phyloP scores from a whole-genome alignment of 2,888 invertebrate genomes.

The Eupeodes latifasciatus region DNA sequence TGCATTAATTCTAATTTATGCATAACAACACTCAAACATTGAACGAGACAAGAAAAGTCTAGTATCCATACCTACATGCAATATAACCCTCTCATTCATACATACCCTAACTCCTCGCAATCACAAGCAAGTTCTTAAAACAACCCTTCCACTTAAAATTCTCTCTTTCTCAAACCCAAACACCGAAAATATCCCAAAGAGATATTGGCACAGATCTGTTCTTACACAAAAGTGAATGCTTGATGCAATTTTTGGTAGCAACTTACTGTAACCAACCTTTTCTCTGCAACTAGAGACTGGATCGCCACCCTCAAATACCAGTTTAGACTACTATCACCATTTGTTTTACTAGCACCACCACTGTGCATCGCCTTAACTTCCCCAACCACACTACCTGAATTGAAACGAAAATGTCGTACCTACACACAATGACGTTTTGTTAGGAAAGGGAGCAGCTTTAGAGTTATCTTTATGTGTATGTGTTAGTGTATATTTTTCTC shows the following conservation, averaged over 20 bases:
- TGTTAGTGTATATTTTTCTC: slow-evolving; percentile 27
- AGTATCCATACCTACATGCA: slow-evolving; percentile 3
- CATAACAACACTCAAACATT: slow-evolving; percentile 80
- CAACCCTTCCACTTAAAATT: slow-evolving; percentile 32
- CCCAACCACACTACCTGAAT: slow-evolving; percentile 68
- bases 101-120: slow-evolving; percentile 3
- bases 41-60: slow-evolving; percentile 76
- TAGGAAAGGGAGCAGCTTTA: slow-evolving; percentile 23
- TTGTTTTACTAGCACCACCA: slow-evolving; percentile 69
- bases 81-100: background rate
- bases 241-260: slow-evolving; percentile 75
- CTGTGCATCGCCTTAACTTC: slow-evolving; percentile 45
- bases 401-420: slow-evolving; percentile 73
- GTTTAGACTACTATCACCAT: slow-evolving; percentile 71
- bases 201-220: slow-evolving; percentile 76
- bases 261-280: slow-evolving; percentile 74
- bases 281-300: slow-evolving; percentile 22
- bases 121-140: slow-evolving; percentile 1
- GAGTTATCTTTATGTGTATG: slow-evolving; percentile 28
- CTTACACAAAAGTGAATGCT: slow-evolving; percentile 75
- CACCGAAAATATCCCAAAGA: slow-evolving; percentile 60
- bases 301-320: slow-evolving; percentile 58
- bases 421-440: slow-evolving; percentile 64
- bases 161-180: slow-evolving; percentile 22
- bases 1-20: slow-evolving; percentile 80